Conservation (phyloP, 2,888 invertebrate genomes). For the Pammene fasciana region DNA sequence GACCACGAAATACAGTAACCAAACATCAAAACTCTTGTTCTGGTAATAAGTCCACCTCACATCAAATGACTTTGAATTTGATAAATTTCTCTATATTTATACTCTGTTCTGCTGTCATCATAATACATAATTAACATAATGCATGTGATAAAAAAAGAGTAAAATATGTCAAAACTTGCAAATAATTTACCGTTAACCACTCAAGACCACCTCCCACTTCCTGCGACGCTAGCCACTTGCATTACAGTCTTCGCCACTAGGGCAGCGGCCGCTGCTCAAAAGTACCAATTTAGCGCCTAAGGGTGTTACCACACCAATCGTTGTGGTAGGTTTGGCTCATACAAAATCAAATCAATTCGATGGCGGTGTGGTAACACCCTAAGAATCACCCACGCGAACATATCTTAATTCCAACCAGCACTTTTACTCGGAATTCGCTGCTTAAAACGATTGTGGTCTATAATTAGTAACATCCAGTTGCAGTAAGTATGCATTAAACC, state of each 20-base stretch:
- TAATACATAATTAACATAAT: not conserved
- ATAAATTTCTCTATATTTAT: not conserved
- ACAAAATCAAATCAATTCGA: no score
- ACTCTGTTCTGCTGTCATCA: slow-evolving; percentile 5
- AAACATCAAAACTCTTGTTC: not conserved
- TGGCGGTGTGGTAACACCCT: no score
- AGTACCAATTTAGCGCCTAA: not conserved
- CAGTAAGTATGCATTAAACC: slow-evolving; percentile 34
- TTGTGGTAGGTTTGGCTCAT: no score
- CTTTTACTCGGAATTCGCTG: slow-evolving; percentile 17
- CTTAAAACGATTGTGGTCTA: slow-evolving; percentile 18
- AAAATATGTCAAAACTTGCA: slow-evolving; percentile 25
- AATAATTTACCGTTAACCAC: slow-evolving; percentile 18
- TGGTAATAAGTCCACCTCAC: not conserved
- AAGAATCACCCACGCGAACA: slow-evolving; percentile 17
- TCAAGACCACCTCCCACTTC: slow-evolving; percentile 5
- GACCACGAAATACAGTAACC: not conserved
- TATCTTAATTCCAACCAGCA: slow-evolving; percentile 10
- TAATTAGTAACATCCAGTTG: slow-evolving; percentile 38
- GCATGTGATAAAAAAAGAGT: not conserved
- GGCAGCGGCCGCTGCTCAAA: not conserved
- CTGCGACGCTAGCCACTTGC: slow-evolving; percentile 5
- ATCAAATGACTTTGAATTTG: not conserved
- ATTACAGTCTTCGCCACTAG: not conserved
- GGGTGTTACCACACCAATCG: no score